These are phyloP conservation scores for Rhinophrynus dorsalis DNA, from an alignment of 2,797 vertebrate genomes.

Conservation along the genomic window DNA sequence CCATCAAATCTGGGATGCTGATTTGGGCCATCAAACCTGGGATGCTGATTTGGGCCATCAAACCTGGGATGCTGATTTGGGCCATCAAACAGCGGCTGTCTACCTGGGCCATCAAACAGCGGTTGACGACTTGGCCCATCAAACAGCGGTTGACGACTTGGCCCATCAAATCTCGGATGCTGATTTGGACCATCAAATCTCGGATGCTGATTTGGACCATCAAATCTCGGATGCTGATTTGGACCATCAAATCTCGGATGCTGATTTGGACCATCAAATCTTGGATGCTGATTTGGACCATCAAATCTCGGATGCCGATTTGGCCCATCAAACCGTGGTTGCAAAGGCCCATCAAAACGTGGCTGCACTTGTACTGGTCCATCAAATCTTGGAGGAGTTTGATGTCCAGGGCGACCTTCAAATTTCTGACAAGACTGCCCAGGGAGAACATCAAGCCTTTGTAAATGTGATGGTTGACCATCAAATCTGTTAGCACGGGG, in stretches of 20 bases:
- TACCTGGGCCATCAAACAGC: conserved; percentile 75
- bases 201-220: conserved; percentile 74
- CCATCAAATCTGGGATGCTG: conserved; percentile 78
- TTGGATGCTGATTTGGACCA: conserved; percentile 75
- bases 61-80: no score
- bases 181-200: conserved; percentile 75
- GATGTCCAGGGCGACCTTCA: conserved; percentile 71
- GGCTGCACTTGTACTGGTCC: conserved; percentile 71
- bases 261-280: conserved; percentile 71
- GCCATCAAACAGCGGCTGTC: no score
- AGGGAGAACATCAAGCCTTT: conserved; percentile 74
- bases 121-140: conserved; percentile 71
- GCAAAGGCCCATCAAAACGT: conserved; percentile 75
- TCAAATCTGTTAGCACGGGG: conserved; percentile 72
- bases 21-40: conserved; percentile 76
- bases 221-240: conserved; percentile 74
- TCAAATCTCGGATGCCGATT: conserved; percentile 79
- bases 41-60: conserved; percentile 74
- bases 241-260: conserved; percentile 70
- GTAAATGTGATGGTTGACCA: conserved; percentile 68
- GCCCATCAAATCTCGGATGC: conserved; percentile 72
- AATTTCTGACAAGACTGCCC: conserved; percentile 72
- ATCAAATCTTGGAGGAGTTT: conserved; percentile 65
- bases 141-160: conserved; percentile 66
- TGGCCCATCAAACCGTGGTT: conserved; percentile 74